Evolutionary conservation across 2,113 vertebrate genomes (phyloP).

Genomic region (Urocolius indicus): DNA sequence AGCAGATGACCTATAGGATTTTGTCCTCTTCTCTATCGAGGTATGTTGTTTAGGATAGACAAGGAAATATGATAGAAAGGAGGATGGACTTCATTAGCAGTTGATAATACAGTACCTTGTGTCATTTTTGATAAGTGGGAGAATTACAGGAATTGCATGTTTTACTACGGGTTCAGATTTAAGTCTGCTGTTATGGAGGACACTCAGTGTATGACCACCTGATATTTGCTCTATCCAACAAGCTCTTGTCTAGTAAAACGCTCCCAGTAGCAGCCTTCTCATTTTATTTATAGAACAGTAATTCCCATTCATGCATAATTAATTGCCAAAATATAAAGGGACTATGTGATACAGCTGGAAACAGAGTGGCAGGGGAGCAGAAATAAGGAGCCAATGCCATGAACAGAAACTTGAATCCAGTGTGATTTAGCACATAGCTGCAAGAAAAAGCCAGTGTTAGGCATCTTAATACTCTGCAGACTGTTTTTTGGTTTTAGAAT

Average conservation of each 20-base stretch:
- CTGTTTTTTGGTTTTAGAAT: not conserved
- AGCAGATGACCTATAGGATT: accelerated
- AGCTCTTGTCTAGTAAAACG: not conserved
- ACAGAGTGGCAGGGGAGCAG: not conserved
- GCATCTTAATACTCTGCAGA: not conserved
- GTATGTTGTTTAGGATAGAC: not conserved
- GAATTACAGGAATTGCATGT: not conserved
- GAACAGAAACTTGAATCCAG: not conserved
- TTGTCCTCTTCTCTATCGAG: not conserved
- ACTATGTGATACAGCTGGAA: not conserved
- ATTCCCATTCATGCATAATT: not conserved
- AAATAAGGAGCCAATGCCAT: not conserved
- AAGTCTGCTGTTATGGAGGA: not conserved
- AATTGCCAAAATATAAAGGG: not conserved
- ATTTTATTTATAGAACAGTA: not conserved
- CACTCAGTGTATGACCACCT: not conserved
- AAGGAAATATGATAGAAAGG: not conserved
- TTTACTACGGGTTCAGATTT: not conserved
- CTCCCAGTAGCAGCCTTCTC: not conserved
- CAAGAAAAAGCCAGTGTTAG: not conserved
- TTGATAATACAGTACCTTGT: not conserved
- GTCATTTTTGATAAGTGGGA: not conserved
- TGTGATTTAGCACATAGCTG: not conserved
- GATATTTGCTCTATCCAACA: not conserved
- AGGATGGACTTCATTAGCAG: not conserved